A percentile compares a stretch with the other conserved stretches of the same genome.
These are phyloP conservation scores for Coreoperca whiteheadi DNA, from an alignment of 2,113 vertebrate genomes.

Conservation along the genomic window DNA sequence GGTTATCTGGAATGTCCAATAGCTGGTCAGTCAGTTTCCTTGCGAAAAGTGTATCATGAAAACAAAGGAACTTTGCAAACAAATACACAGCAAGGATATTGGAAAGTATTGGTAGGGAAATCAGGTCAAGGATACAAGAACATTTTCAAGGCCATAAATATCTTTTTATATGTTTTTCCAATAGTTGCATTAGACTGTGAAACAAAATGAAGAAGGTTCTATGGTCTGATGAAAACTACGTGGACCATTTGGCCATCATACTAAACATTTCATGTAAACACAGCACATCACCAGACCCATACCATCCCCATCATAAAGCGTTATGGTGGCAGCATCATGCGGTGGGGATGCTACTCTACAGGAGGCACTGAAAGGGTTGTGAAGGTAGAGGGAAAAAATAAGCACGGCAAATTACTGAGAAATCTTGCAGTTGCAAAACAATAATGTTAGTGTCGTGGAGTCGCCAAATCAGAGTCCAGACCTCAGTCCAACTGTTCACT, in stretches of 20 bases:
- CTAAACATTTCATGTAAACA: background rate
- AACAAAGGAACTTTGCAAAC: background rate
- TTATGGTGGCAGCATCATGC: background rate
- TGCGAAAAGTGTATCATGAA: background rate
- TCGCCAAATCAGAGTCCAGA: background rate
- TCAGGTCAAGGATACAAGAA: background rate
- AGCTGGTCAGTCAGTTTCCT: background rate
- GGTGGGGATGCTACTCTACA: constrained; percentile 1
- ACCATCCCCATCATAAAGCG: background rate
- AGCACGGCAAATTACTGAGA: background rate
- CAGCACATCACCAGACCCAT: background rate
- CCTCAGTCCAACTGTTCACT: background rate
- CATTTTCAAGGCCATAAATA: background rate
- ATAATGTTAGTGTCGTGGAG: background rate
- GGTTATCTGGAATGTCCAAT: background rate
- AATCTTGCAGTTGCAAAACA: background rate
- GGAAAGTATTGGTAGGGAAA: background rate
- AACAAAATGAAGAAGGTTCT: background rate
- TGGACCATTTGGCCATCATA: background rate
- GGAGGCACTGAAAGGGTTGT: background rate
- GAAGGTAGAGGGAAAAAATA: background rate
- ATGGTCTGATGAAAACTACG: background rate
- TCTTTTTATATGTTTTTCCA: background rate
- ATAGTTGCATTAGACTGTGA: background rate
- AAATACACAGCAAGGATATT: background rate